Percentiles rank a stretch among this genome's conserved stretches.
These are phyloP conservation scores for Trogon melanurus DNA, from an alignment of 2,113 vertebrate species.

Conservation along the genomic window DNA sequence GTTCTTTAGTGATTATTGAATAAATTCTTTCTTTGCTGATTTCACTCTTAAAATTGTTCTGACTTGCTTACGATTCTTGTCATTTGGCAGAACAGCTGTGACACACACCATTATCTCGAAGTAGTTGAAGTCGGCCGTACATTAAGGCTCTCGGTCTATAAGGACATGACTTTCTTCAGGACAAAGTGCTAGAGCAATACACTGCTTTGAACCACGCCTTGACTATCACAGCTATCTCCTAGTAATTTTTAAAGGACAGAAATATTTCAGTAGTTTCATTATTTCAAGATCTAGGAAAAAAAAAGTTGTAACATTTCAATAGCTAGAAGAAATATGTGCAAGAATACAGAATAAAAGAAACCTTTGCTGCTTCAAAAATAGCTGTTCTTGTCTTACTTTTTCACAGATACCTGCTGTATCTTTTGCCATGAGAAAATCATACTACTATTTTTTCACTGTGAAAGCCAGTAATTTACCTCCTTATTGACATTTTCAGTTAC, in stretches of 20 bases:
- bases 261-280: background rate
- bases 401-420: background rate
- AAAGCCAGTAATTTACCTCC: constrained; percentile 23
- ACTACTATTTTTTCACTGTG: background rate
- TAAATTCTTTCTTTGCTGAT: background rate
- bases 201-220: background rate
- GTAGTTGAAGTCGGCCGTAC: background rate
- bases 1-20: background rate
- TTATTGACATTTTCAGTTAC: constrained; percentile 3
- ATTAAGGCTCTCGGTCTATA: background rate
- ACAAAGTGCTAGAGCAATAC: background rate
- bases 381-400: background rate
- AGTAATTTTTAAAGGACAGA: background rate
- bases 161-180: background rate
- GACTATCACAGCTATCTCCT: background rate
- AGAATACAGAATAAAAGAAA: background rate
- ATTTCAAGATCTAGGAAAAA: background rate
- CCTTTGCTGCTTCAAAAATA: background rate
- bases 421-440: constrained; percentile 27
- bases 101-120: background rate
- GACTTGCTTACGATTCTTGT: background rate
- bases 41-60: background rate
- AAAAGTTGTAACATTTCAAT: background rate
- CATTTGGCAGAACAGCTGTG: constrained; percentile 14
- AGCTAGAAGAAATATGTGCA: background rate